Conservation (phyloP, 2,113 vertebrate species). For the Osmerus mordax region DNA sequence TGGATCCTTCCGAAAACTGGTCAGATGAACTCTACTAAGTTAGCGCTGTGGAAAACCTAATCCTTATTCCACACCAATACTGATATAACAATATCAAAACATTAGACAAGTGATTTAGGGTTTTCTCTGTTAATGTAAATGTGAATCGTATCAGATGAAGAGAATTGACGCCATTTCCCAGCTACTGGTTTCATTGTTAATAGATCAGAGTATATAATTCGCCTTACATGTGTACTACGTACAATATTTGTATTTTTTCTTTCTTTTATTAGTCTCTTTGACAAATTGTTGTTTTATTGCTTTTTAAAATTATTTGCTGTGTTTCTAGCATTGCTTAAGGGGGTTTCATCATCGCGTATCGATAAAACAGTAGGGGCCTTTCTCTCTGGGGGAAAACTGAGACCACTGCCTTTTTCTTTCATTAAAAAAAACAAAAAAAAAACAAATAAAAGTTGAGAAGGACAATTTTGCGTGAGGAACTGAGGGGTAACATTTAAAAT, state of each 20-base stretch:
- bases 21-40: conserved; percentile 14
- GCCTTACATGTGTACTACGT: conserved; percentile 61
- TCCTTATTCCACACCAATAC: conserved; percentile 15
- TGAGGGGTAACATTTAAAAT: no score
- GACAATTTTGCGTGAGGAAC: no score
- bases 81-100: conserved; percentile 37
- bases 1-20: conserved; percentile 8
- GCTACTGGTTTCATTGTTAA: conserved; percentile 61
- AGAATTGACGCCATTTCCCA: conserved; percentile 49
- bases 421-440: no score
- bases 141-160: conserved; percentile 64
- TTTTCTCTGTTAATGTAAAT: conserved; percentile 57
- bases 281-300: conserved; percentile 58
- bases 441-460: no score
- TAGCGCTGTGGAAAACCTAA: background rate
- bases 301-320: conserved; percentile 67
- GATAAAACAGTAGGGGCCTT: conserved; percentile 38
- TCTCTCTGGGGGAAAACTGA: conserved; percentile 37
- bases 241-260: conserved; percentile 45
- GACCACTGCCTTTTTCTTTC: conserved; percentile 6
- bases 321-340: conserved; percentile 50
- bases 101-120: conserved; percentile 27
- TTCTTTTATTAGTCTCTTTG: conserved; percentile 41
- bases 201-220: conserved; percentile 68
- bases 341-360: conserved; percentile 27